Base-by-base conservation (phyloP, 2,888 invertebrate genomes). In the Hypena proboscidalis region DNA sequence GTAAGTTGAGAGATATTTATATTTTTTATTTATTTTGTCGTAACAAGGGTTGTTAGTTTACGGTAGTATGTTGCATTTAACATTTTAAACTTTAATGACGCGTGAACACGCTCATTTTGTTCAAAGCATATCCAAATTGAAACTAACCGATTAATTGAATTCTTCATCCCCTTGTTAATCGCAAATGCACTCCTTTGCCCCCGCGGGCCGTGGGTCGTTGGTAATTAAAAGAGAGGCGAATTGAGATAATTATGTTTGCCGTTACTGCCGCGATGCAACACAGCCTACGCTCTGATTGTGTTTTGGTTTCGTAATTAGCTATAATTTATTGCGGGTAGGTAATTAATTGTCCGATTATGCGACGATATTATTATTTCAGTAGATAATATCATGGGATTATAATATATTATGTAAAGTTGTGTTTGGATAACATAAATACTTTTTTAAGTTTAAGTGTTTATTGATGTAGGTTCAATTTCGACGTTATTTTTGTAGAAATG, bases 171-270 rank as follows among this genome's bases (percentile, higher is more conserved):
- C 25, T 41, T 22, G 41, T 27, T 50, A 34, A 40, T 44, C 41
- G 43, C 43, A 41, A 44, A 25, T 27, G 17, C 39, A 26, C 7
- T 10, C 30, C 27, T 23, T 1, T 34, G 10, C 13, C 4, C 17
- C 33, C 35, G 46, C 41, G 53, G 52, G 42, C 40, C 42, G 41
- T 50, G 10, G 17, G 20, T 11, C 47, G 37, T 48, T 38, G 50
- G 56, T 78, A 74, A 80, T 77, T 74, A 74, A 78, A 77, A 77
- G 73, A 64, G 66, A 73, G 65, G 68, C 64, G 68, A 72, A 73
- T 74, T 57, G 57, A 54, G 70, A 60, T 78, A 78, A 78, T 77
- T 74, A 74, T 77, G 77, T 80, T 78, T 76, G 67, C 73, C 34
- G 48, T 51, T 49, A 56, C 64, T 36, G 62, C 60, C 59, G 33